Evolutionary conservation across 2,888 invertebrate genomes (phyloP).

Genomic region (Ornithoptera priamus): DNA sequence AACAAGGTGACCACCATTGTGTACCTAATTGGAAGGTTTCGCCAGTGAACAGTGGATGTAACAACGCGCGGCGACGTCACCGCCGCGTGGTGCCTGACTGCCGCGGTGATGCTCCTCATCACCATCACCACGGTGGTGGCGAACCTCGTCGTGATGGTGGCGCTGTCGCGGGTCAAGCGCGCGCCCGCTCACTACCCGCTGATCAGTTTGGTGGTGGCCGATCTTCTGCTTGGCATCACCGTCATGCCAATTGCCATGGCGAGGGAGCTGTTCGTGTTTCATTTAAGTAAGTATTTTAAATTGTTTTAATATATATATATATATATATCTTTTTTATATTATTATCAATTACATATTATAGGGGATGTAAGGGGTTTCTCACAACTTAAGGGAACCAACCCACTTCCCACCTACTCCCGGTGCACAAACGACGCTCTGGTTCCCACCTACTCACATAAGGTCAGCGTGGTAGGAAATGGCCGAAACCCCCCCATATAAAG

Average conservation of each 20-base stretch:
- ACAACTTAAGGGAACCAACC: no score
- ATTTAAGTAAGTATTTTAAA: constrained; percentile 52
- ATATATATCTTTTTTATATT: no score
- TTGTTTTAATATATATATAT: no score
- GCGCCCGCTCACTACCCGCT: constrained; percentile 84
- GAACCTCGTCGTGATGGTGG: constrained; percentile 58
- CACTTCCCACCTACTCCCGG: no score
- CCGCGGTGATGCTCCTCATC: constrained; percentile 48
- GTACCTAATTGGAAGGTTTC: constrained; percentile 10
- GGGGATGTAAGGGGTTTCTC: no score
- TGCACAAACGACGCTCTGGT: no score
- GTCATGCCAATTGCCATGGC: constrained; percentile 80
- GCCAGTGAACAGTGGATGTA: constrained; percentile 36
- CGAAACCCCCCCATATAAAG: no score
- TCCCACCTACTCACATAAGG: no score
- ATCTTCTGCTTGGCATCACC: constrained; percentile 79
- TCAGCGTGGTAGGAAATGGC: no score
- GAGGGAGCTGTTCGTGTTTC: constrained; percentile 77
- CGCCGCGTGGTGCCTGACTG: constrained; percentile 46
- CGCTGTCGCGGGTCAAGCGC: constrained; percentile 50
- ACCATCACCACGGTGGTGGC: constrained; percentile 51
- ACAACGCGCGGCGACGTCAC: constrained; percentile 49
- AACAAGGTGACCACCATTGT: background rate
- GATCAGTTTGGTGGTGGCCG: constrained; percentile 84
- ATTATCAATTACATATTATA: no score